Base-by-base conservation (phyloP, 2,888 invertebrate species). In the Clusia tigrina region DNA sequence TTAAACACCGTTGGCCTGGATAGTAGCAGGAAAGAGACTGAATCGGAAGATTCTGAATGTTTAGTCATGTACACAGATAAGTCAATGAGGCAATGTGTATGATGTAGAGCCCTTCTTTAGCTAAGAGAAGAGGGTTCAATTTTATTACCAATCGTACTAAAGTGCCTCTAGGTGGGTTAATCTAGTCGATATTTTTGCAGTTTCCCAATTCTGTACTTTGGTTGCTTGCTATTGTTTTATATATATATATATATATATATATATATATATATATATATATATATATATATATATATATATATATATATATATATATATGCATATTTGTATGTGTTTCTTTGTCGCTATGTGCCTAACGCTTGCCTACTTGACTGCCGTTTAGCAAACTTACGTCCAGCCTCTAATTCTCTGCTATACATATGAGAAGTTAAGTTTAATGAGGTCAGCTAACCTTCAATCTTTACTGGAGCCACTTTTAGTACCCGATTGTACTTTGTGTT, bases 31-130 rank as follows among this genome's bases (percentile, higher is more conserved):
- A 78, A 70, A 66, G 69, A 73, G 64, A 60, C 70, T 15, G 70
- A 72, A 64, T 72, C 70, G 22, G 72, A 77, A 26, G 73, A 74
- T 70, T 74, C 77, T 20, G 78, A 77, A 56, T 76, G 70, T 66
- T 71, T 78, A 66, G 76, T 74, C 53, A 67, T 77, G 68, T 74
- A 72, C 67, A 71, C 76, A 26, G 79, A 79, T 58, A 74, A 77
- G 52, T 74, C 72, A 17, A 60, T 74, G 64, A 64, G 63, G 51
- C 73, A 77, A 58, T 70, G 72, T 54, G 62, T 66, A 65, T 77
- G 68, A 76, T 42, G 60, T 54, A 23, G 53, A 12, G 17, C 24
- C 12, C 12, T 48, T 48, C 20, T 10, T 48, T 5, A 20, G 6
- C 12, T 52, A 5, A 18, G 3, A 20, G 12, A 52, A 52, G n/a